Base-by-base conservation (phyloP, 2,113 vertebrate genomes). In the Phyllopteryx taeniolatus region DNA sequence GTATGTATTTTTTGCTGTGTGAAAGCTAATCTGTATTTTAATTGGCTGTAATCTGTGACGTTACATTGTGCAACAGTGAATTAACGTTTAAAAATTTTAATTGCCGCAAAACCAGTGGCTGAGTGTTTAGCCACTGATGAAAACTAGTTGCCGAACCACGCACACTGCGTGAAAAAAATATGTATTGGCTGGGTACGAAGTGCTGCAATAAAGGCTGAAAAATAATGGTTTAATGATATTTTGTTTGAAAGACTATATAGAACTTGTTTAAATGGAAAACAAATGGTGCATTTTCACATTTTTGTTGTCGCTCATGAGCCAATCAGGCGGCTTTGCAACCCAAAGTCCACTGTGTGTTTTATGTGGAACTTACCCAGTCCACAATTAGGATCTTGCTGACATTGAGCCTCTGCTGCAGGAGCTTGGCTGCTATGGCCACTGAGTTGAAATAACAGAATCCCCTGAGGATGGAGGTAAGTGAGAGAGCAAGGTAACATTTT, bases 361-460 rank as follows among this genome's bases (percentile, higher is more conserved):
- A 31, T 68, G 15, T 64, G n/a, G 61, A n/a, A 54, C 96, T 95
- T 87, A 99, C 98, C 98, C 97, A 98, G 91, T 99, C 98, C 82
- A 99, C 96, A 1, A 99, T 99, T 76, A 99, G 95, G 88, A 97
- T 94, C 92, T 98, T 99, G 88, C 94, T 96, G 91, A 99, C 94
- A 0, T 94, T 97, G 79, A 99, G 90, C 75, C 95, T 94, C 90
- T 98, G 96, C 87, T 98, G 97, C 69, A 99, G 92, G 67, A 99
- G 94, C 73, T 96, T 99, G 69, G 96, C 95, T 76, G 98, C 96
- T 0, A 99, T 96, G 70, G 98, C 97, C 65, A 99, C 96, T 0
- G 98, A 98, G 89, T 99, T 99, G 88, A 99, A 99, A 86, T 98
- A 99, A 93, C 98, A 99, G 92, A 99, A 99, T n/a, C 97, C 98